Percentiles rank a stretch among this genome's conserved stretches.
Evolutionary conservation across 2,113 vertebrate genomes (phyloP).

Genomic region (Leucoraja erinaceus): DNA sequence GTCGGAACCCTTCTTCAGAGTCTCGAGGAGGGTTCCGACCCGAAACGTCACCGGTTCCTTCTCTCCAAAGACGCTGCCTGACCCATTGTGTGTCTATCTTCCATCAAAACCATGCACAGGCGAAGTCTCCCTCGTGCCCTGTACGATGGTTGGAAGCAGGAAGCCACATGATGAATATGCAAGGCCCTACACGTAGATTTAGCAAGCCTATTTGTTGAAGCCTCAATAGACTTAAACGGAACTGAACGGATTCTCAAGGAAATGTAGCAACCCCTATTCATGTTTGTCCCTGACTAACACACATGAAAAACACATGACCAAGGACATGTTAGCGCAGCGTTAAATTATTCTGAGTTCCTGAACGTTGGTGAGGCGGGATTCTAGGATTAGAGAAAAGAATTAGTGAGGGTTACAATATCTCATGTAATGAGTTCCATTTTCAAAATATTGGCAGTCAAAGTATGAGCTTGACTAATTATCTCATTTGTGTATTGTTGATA

Average conservation of each 20-base stretch:
- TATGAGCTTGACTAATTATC: constrained; percentile 15
- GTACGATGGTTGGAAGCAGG: not conserved
- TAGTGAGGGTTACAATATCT: not conserved
- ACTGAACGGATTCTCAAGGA: not conserved
- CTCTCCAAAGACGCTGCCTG: too few species aligned
- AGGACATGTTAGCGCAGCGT: not conserved
- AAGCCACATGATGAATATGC: not conserved
- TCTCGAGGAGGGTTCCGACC: too few species aligned
- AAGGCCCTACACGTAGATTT: not conserved
- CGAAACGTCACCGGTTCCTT: too few species aligned
- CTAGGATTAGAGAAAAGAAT: not conserved
- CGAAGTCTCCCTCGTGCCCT: too few species aligned
- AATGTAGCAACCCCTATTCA: not conserved
- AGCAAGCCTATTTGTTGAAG: not conserved
- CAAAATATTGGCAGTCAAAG: not conserved
- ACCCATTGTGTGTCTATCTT: too few species aligned
- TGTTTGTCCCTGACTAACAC: too few species aligned
- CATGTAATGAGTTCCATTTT: not conserved
- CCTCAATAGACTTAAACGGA: not conserved
- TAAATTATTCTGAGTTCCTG: not conserved
- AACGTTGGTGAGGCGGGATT: too few species aligned
- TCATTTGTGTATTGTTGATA: constrained; percentile 17
- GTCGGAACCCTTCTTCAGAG: too few species aligned
- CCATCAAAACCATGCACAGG: too few species aligned
- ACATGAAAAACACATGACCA: not conserved